Evolutionary conservation across 2,888 invertebrate genomes (phyloP).

Genomic region (Graphium colonna): DNA sequence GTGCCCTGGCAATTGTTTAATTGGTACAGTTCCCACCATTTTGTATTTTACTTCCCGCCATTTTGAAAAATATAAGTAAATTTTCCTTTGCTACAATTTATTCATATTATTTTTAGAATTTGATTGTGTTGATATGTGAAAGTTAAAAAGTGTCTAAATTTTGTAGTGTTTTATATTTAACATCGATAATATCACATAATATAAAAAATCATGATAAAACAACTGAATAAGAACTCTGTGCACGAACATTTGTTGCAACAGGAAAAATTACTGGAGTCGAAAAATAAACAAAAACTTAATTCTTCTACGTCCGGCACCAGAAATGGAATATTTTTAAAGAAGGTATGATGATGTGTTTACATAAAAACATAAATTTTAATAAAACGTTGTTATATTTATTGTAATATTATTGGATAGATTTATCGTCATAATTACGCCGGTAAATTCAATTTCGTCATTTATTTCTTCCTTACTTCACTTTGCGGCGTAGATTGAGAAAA

Average conservation of each 20-base stretch:
- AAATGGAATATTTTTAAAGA: slow-evolving; percentile 55
- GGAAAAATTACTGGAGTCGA: slow-evolving; percentile 48
- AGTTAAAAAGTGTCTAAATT: slow-evolving; percentile 6
- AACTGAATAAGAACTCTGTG: slow-evolving; percentile 56
- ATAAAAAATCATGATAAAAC: slow-evolving; percentile 50
- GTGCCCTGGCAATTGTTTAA: slow-evolving; percentile 33
- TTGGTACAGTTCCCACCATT: slow-evolving; percentile 20
- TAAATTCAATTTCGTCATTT: no score
- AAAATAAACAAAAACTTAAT: slow-evolving; percentile 45
- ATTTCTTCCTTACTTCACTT: no score
- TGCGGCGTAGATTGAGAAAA: no score
- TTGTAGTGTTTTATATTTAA: not conserved
- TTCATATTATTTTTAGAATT: no score
- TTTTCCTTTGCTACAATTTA: slow-evolving; percentile 13
- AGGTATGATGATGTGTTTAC: slow-evolving; percentile 42
- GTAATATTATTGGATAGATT: not conserved
- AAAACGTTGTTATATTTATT: no score
- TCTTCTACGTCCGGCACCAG: slow-evolving; percentile 47
- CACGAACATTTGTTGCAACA: slow-evolving; percentile 59
- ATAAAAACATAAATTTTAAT: no score
- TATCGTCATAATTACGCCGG: no score
- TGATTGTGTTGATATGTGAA: no score
- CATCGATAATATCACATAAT: slow-evolving; percentile 1
- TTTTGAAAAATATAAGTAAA: slow-evolving; percentile 21
- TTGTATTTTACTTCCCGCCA: slow-evolving; percentile 7